Evolutionary conservation across 2,113 vertebrate genomes (phyloP).

Genomic region (Notarius quadriscutis): DNA sequence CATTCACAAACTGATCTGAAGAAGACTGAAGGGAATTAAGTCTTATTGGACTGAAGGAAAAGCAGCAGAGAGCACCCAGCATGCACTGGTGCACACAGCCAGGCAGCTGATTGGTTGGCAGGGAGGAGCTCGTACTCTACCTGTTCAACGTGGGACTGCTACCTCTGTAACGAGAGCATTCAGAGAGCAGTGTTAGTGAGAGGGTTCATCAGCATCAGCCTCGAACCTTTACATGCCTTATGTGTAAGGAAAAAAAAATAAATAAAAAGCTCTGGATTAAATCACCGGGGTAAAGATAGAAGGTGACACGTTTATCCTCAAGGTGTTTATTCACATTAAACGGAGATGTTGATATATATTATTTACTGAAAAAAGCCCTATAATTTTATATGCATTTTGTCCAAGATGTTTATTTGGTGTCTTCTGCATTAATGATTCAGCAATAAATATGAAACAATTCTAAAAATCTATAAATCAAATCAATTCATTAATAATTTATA

Average conservation of each 20-base stretch:
- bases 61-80: conserved; percentile 60
- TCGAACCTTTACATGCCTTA: conserved; percentile 4
- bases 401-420: not conserved
- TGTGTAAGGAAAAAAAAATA: not conserved
- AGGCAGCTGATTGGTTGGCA: conserved; percentile 54
- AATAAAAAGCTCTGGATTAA: not conserved
- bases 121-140: conserved; percentile 74
- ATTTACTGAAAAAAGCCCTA: not conserved
- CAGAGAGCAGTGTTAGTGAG: conserved; percentile 70
- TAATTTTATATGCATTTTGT: not conserved
- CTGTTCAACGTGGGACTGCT: conserved; percentile 77
- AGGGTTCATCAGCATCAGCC: conserved; percentile 49
- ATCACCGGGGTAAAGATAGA: not conserved
- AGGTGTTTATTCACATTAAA: not conserved
- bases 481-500: not conserved
- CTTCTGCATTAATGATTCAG: too few relatives aligned
- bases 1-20: not conserved
- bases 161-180: conserved; percentile 80
- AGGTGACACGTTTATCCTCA: not conserved
- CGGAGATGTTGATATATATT: not conserved
- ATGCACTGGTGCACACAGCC: conserved; percentile 68
- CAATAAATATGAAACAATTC: too few relatives aligned
- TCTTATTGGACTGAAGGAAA: conserved; percentile 1
- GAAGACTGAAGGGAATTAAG: not conserved
- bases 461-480: not conserved